Base-by-base conservation (phyloP, 1,140 invertebrate species). In the Drosophila ananassae region DNA sequence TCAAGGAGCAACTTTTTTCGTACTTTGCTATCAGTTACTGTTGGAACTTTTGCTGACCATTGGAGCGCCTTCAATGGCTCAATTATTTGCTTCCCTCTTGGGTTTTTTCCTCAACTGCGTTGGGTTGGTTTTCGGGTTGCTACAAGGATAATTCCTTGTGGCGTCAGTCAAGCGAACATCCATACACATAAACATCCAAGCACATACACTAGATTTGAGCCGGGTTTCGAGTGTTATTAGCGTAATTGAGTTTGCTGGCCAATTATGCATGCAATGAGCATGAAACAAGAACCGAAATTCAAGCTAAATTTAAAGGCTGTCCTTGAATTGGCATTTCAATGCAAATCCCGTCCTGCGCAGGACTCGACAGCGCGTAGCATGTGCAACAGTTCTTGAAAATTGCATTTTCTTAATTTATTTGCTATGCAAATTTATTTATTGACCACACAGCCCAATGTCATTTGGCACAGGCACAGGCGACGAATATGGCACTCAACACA, bases 391-490 rank as follows among this genome's bases (percentile, higher is more conserved):
- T 81, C 81, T 85, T 85, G 77, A 77, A 87, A 87, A 87, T 87
- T 87, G 83, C 83, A 87, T 89, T 87, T 89, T 87, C 83, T 87
- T 87, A 62, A 89, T 89, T 87, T 89, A 83, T 87, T 87, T 87
- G 79, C 62, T 89, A 87, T 87, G 83, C 83, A 77, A 87, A 87
- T 87, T 87, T 87, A 87, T 87, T 87, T 87, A 87, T 87, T 79
- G 83, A 82, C 59, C 54, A 61, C 50, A 21, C 32, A 30, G 22
- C 21, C 30, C 52, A 32, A 56, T 37, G 34, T 25, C 34, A 67
- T 67, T 64, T 67, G 69, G 69, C 41, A 52, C 72, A 63, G 37
- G 55, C 52, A 48, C 3, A n/a, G 48, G 44, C 6, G 57, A 24
- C 8, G 32, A 9, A 34, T 10, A 34, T 34, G 32, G 32, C 32